Conservation (phyloP, 2,113 vertebrate genomes). For the Myotis lucifugus region DNA sequence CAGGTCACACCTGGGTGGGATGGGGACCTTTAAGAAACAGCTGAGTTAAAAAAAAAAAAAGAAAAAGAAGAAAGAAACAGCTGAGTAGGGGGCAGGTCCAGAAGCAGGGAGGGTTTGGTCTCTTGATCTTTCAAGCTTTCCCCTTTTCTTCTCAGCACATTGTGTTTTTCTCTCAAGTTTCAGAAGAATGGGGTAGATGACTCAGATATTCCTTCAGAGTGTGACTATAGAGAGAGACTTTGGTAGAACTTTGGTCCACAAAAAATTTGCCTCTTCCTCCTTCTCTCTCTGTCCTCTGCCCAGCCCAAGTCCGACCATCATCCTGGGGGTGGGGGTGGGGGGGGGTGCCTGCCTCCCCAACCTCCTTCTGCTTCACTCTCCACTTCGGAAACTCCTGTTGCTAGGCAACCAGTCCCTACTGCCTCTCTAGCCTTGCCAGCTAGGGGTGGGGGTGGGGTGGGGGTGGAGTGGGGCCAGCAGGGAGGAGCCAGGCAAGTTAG, state of each 20-base stretch:
- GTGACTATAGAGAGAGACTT: constrained; percentile 37
- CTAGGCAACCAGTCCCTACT: constrained; percentile 40
- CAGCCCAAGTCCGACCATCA: not conserved
- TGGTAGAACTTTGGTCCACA: constrained; percentile 13
- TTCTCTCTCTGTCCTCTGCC: too few relatives aligned
- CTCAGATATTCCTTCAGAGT: constrained; percentile 49
- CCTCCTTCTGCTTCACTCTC: not conserved
- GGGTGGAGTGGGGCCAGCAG: not conserved
- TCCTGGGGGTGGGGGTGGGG: too few relatives aligned
- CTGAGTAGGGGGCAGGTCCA: not conserved
- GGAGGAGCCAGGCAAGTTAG: not conserved
- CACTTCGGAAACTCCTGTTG: constrained; percentile 55
- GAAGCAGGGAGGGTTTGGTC: not conserved
- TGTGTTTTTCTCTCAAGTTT: not conserved
- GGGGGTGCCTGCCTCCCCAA: not conserved
- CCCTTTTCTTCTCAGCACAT: not conserved
- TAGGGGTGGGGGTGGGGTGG: not conserved
- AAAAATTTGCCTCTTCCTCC: not conserved
- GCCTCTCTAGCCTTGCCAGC: not conserved
- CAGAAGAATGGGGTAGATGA: constrained; percentile 43
- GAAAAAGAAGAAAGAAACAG: not conserved
- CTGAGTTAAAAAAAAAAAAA: too few relatives aligned
- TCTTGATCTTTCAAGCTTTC: not conserved
- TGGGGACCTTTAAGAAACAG: not conserved
- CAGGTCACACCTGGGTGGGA: not conserved